These are phyloP conservation scores for Cygnus olor DNA, from an alignment of 2,797 vertebrate species.

Conservation along the genomic window DNA sequence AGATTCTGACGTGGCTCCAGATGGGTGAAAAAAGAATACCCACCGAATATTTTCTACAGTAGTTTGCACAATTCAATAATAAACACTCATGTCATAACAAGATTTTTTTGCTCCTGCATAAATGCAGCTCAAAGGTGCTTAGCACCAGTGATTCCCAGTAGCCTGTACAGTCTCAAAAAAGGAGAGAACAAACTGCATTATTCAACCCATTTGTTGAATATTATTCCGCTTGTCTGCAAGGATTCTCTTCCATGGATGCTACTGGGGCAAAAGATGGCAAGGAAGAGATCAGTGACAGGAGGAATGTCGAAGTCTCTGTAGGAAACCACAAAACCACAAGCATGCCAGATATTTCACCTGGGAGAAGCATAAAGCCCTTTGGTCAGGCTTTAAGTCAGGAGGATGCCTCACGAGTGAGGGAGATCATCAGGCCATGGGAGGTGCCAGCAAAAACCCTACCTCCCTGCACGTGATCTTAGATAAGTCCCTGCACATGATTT, in stretches of 20 bases:
- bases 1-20: background rate
- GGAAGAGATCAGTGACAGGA: background rate
- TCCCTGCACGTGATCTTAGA: background rate
- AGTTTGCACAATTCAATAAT: background rate
- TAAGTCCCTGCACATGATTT: background rate
- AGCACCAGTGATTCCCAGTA: background rate
- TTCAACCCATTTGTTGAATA: background rate
- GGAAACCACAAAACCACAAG: background rate
- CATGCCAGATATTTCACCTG: background rate
- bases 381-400: background rate
- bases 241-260: background rate
- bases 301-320: background rate
- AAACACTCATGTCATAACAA: background rate
- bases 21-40: background rate
- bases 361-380: background rate
- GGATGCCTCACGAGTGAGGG: background rate
- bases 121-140: background rate
- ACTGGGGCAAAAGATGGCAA: background rate
- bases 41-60: background rate
- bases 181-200: background rate
- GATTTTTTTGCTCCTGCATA: background rate
- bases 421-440: background rate
- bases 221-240: background rate
- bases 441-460: background rate
- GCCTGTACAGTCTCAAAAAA: background rate